Evolutionary conservation across 2,888 invertebrate species (phyloP).

Genomic region (Muschampia plurimacula): DNA sequence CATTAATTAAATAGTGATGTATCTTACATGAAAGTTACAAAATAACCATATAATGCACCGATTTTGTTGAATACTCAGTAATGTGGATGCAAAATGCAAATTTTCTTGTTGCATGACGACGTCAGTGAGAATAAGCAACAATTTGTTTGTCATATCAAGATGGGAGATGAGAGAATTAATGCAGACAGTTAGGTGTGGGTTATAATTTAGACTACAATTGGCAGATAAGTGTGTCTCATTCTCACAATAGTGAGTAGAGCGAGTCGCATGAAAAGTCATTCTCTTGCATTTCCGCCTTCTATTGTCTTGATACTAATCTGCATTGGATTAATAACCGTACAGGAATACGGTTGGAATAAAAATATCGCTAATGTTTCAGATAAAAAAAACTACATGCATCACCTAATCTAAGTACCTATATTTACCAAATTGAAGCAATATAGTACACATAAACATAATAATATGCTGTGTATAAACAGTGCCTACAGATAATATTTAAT

Average conservation of each 20-base stretch:
- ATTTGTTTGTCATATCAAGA: constrained; percentile 38
- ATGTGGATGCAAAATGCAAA: constrained; percentile 13
- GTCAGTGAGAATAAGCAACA: constrained; percentile 30
- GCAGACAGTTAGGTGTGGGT: constrained; percentile 52
- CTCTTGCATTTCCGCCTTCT: constrained; percentile 74
- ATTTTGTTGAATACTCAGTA: neutral
- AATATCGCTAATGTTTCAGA: neutral
- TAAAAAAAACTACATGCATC: no score
- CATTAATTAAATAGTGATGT: no score
- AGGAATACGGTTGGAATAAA: constrained; percentile 52
- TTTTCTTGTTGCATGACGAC: constrained; percentile 21
- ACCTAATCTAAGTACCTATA: no score
- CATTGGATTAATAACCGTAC: constrained; percentile 67
- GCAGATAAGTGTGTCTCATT: constrained; percentile 60
- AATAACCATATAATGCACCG: neutral
- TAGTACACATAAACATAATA: no score
- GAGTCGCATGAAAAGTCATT: constrained; percentile 68
- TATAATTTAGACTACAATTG: constrained; percentile 66
- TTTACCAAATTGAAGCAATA: no score
- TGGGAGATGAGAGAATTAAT: constrained; percentile 34
- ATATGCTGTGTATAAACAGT: no score
- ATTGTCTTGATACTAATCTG: constrained; percentile 77
- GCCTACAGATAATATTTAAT: no score
- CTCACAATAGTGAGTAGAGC: constrained; percentile 59
- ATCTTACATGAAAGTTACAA: neutral